Evolutionary conservation across 2,797 vertebrate species (phyloP).

Genomic region (Ciconia nigra): DNA sequence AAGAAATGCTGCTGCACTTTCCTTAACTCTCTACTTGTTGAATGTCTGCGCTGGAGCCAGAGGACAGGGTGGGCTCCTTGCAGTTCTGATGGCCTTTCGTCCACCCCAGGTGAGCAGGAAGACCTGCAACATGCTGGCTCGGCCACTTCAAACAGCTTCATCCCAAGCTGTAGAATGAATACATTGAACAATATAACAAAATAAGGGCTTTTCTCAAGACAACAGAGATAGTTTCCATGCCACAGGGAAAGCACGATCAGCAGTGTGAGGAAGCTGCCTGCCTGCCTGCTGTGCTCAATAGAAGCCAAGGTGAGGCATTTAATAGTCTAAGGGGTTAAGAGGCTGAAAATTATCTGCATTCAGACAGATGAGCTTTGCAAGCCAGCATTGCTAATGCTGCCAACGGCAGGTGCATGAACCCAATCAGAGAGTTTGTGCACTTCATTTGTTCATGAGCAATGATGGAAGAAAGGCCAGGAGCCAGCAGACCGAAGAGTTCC

Average conservation of each 20-base stretch:
- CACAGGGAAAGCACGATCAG: fast-evolving
- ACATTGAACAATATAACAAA: background rate
- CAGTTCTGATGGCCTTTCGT: background rate
- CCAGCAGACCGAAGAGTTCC: background rate
- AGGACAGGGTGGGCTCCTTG: background rate
- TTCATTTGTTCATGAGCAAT: background rate
- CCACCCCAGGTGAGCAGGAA: background rate
- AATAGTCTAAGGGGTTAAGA: background rate
- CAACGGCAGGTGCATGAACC: background rate
- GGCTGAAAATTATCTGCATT: background rate
- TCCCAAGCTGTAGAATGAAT: background rate
- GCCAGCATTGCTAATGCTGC: background rate
- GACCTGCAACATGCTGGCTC: fast-evolving
- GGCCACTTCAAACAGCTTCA: background rate
- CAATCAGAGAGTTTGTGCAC: background rate
- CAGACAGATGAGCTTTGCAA: background rate
- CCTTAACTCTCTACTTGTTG: background rate
- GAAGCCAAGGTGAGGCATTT: background rate
- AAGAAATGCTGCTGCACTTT: background rate
- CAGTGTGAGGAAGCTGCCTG: background rate
- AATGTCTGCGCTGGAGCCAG: background rate
- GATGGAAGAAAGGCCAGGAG: background rate
- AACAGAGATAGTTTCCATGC: fast-evolving
- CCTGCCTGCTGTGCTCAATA: background rate
- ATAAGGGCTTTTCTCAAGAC: background rate